Conservation (phyloP, 1,140 invertebrate species). For the Zaprionus vittiger region DNA sequence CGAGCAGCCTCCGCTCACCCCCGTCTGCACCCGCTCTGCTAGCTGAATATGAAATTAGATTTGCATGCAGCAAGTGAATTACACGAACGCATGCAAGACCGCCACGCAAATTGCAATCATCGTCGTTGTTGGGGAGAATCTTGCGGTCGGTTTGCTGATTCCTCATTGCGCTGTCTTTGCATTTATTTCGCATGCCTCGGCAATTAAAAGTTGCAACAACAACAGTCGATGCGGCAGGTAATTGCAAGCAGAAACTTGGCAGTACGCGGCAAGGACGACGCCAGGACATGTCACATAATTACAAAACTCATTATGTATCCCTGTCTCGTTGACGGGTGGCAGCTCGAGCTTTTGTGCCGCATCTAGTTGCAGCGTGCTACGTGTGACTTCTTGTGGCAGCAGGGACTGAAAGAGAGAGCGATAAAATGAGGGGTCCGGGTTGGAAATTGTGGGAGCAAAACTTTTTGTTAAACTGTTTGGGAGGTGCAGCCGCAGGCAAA, state of each 20-base stretch:
- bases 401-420: neutral
- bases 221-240: constrained; percentile 63
- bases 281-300: constrained; percentile 55
- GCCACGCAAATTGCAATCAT: constrained; percentile 18
- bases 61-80: constrained; percentile 39
- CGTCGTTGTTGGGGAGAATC: constrained; percentile 21
- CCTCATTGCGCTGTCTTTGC: constrained; percentile 28
- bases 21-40: neutral
- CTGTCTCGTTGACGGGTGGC: constrained; percentile 29
- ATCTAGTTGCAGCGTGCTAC: constrained; percentile 23
- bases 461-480: constrained; percentile 69
- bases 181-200: constrained; percentile 64
- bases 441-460: constrained; percentile 46
- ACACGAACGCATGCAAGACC: constrained; percentile 2
- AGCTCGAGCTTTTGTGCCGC: constrained; percentile 4
- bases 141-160: constrained; percentile 28
- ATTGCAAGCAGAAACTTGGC: constrained; percentile 49
- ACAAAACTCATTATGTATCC: constrained; percentile 72
- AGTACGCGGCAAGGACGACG: constrained; percentile 20
- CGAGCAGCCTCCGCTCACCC: neutral
- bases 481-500: constrained; percentile 65
- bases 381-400: constrained; percentile 19
- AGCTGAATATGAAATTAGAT: constrained; percentile 58
- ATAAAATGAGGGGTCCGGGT: neutral
- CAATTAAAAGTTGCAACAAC: constrained; percentile 70